Evolutionary conservation across 2,113 vertebrate species (phyloP).

Genomic region (Eleginops maclovinus): DNA sequence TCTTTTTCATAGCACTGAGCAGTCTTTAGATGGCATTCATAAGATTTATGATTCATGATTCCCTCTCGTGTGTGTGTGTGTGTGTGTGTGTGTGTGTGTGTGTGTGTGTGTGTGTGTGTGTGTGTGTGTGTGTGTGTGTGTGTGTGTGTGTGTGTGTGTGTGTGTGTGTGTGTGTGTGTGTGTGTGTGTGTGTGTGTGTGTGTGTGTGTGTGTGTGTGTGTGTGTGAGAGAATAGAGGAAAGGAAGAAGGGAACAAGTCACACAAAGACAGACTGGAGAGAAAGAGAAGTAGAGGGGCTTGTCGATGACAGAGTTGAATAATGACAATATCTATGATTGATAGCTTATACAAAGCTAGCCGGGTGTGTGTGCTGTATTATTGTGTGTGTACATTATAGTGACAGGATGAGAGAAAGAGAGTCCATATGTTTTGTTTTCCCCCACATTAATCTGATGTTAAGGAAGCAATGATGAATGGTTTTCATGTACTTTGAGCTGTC

Average conservation of each 20-base stretch:
- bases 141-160: neutral
- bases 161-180: constrained; percentile 5
- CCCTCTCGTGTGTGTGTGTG: constrained; percentile 42
- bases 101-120: constrained; percentile 10
- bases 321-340: constrained; percentile 84
- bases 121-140: constrained; percentile 35
- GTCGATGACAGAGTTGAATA: constrained; percentile 84
- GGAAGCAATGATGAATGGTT: constrained; percentile 82
- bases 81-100: neutral
- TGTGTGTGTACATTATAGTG: constrained; percentile 41
- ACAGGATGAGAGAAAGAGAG: constrained; percentile 36
- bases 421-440: constrained; percentile 58
- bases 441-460: constrained; percentile 79
- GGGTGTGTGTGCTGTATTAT: constrained; percentile 52
- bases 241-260: constrained; percentile 31
- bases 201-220: neutral
- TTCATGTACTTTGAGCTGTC: constrained; percentile 78
- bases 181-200: constrained; percentile 35
- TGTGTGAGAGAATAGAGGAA: constrained; percentile 28
- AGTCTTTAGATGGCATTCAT: constrained; percentile 82
- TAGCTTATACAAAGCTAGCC: constrained; percentile 73
- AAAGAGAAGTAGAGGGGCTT: constrained; percentile 62
- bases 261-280: constrained; percentile 20
- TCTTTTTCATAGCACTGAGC: constrained; percentile 74
- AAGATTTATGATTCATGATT: constrained; percentile 83